These are phyloP conservation scores for Tachysurus vachellii DNA, from an alignment of 2,113 vertebrate genomes.

Conservation along the genomic window DNA sequence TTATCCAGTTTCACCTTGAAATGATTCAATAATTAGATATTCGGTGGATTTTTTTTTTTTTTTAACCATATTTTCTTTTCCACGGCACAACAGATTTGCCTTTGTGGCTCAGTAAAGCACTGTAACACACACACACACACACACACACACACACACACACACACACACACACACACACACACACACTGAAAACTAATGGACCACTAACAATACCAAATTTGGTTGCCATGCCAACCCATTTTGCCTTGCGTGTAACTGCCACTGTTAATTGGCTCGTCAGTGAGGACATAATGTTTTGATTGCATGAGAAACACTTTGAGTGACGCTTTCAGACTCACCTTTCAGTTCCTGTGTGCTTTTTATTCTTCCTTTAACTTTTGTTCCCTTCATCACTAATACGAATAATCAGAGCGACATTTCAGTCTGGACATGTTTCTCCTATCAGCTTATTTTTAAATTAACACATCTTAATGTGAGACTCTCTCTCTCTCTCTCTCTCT, in stretches of 20 bases:
- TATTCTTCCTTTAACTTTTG: background rate
- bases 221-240: slow-evolving; percentile 40
- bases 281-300: slow-evolving; percentile 43
- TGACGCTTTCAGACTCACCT: background rate
- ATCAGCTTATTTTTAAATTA: slow-evolving; percentile 3
- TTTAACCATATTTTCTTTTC: background rate
- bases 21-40: background rate
- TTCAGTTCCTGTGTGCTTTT: background rate
- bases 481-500: background rate
- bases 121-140: slow-evolving; percentile 15
- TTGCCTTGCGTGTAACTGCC: background rate
- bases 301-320: background rate
- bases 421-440: slow-evolving; percentile 9
- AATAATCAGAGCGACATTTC: background rate
- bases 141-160: slow-evolving; percentile 16
- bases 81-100: background rate
- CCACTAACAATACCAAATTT: slow-evolving; percentile 24
- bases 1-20: background rate
- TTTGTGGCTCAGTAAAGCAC: background rate
- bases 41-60: background rate
- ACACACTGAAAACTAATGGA: slow-evolving; percentile 24
- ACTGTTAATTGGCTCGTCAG: slow-evolving; percentile 40
- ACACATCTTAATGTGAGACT: slow-evolving; percentile 20
- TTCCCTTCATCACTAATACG: background rate
- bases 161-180: background rate